phyloP scores from a whole-genome alignment of 2,113 vertebrate genomes.

The Lonchura striata region DNA sequence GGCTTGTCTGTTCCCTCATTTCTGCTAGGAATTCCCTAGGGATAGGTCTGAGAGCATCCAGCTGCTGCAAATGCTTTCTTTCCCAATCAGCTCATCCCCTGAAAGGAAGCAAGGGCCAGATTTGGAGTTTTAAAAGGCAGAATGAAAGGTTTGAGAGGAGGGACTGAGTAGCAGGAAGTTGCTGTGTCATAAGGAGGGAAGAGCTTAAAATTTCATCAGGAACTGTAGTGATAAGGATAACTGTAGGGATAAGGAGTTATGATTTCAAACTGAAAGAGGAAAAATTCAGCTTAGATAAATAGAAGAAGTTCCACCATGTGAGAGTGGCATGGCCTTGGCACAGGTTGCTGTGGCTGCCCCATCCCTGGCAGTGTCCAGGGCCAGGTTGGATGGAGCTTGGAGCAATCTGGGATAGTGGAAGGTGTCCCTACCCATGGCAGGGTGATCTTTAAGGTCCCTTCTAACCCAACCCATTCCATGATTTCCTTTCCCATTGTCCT shows the following conservation, averaged over 20 bases:
- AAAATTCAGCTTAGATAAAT: not conserved
- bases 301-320: not conserved
- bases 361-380: too few relatives aligned
- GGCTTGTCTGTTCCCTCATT: too few relatives aligned
- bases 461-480: not conserved
- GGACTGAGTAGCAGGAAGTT: not conserved
- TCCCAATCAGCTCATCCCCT: rapidly evolving
- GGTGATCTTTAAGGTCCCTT: not conserved
- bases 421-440: not conserved
- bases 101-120: not conserved
- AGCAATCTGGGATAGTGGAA: not conserved
- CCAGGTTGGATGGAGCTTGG: not conserved
- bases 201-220: not conserved
- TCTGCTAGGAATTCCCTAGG: not conserved
- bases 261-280: not conserved
- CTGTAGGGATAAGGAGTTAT: not conserved
- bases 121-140: not conserved
- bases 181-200: not conserved
- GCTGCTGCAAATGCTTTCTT: not conserved
- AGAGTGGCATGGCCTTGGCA: not conserved
- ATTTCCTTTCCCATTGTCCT: not conserved
- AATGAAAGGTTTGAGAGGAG: not conserved
- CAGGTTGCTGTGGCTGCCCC: not conserved
- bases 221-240: not conserved
- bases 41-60: not conserved